Evolutionary conservation across 1,140 invertebrate genomes (phyloP), one percentile per base, ranked within the genome.

Genomic region (Fopius arisanus): DNA sequence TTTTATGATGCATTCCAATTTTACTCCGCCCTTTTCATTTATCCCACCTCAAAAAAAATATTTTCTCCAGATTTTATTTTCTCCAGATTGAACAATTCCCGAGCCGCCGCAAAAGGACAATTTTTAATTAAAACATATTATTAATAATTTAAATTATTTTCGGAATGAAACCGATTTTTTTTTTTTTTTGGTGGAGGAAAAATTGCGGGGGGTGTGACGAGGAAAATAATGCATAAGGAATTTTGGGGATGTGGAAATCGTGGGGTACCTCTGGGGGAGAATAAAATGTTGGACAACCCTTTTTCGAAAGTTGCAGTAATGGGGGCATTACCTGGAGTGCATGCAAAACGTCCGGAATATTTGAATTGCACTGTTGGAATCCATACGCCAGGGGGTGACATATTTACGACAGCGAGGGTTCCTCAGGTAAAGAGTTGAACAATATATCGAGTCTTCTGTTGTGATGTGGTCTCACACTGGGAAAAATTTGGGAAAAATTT

Each of bases 361-460:
- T 26, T 28, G 23, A 59, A 23, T 28, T 23, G 21, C 19, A 23
- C 54, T 3, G 54, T 59, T 48, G 43, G 54, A 59, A 59, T 59
- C 23, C 54, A 59, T 59, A 59, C 23, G 23, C 54, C 14, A 10
- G 9, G 23, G 19, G 26, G 12, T 59, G 54, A 59, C 54, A 59
- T 59, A 59, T 59, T 59, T 59, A 59, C 54, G 54, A 59, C 23
- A 23, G 54, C 54, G 26, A 59, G 54, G 54, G 54, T 59, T 59
- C 10, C 5, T 12, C 54, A 59, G 54, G 54, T 59, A 59, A 59
- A 59, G 54, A 59, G 54, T 59, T 59, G 54, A 59, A 59, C 21
- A 59, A 59, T 26, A 59, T 59, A 5, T 51, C 19, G 23, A 14
- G 14, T 10, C 54, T 26, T 59, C 54, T 59, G 54, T 48, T 48